Conservation (phyloP, 2,797 vertebrate genomes). For the Neopelma chrysocephalum region DNA sequence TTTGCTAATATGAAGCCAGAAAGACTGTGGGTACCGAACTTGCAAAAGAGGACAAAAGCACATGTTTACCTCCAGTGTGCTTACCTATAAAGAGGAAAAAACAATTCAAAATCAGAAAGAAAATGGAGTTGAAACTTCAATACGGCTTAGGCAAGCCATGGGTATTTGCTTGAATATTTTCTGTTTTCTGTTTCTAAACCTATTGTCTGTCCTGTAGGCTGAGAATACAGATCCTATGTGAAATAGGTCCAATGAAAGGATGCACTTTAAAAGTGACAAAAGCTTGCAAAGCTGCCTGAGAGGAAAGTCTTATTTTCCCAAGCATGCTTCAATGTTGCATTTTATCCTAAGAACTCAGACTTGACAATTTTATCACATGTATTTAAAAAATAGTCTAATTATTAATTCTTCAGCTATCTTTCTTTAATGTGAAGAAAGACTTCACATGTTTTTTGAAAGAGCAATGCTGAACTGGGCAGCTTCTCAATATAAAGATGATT, state of each 20-base stretch:
- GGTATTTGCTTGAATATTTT: neutral
- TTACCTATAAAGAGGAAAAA: neutral
- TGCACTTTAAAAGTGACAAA: slow-evolving; percentile 33
- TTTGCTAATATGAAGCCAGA: neutral
- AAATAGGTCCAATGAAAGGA: slow-evolving; percentile 12
- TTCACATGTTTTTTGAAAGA: neutral
- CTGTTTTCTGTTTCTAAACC: slow-evolving; percentile 11
- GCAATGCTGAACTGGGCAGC: neutral
- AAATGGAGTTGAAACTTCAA: neutral
- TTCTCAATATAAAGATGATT: neutral
- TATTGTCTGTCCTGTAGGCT: neutral
- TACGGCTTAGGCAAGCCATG: neutral
- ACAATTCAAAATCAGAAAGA: neutral
- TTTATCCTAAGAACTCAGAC: slow-evolving; percentile 5
- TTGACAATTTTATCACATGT: slow-evolving; percentile 10
- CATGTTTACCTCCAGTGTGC: neutral
- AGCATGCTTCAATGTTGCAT: neutral
- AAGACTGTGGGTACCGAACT: slow-evolving; percentile 1
- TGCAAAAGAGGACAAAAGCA: slow-evolving; percentile 10
- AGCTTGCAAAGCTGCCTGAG: neutral
- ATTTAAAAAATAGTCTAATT: slow-evolving; percentile 11
- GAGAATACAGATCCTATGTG: neutral
- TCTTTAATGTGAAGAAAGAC: neutral
- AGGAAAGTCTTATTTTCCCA: slow-evolving; percentile 25
- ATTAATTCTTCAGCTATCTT: neutral